Evolutionary conservation across 1,140 invertebrate genomes (phyloP).

Genomic region (Trichomalopsis sarcophagae): DNA sequence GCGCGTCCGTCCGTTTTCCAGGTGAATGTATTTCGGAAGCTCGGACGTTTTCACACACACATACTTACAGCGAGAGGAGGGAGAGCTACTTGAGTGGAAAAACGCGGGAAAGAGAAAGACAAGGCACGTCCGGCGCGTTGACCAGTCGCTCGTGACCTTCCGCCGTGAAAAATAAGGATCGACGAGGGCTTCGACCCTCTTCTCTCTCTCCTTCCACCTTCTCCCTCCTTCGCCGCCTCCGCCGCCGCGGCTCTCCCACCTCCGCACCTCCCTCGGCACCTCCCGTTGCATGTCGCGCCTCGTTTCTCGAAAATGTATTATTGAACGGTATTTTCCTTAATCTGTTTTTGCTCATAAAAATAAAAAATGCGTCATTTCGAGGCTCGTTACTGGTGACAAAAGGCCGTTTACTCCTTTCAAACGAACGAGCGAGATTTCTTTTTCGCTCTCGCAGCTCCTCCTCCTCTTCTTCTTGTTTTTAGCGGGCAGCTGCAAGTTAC

Average conservation of each 20-base stretch:
- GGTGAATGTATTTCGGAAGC: conserved; percentile 45
- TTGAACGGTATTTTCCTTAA: conserved; percentile 50
- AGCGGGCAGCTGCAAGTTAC: neutral
- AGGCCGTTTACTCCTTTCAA: conserved; percentile 38
- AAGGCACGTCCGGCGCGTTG: conserved; percentile 40
- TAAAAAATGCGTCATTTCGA: conserved; percentile 47
- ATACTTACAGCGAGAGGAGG: neutral
- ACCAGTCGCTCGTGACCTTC: conserved; percentile 51
- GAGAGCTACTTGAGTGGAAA: conserved; percentile 37
- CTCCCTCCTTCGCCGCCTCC: neutral
- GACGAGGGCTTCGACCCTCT: conserved; percentile 47
- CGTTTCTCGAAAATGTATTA: conserved; percentile 44
- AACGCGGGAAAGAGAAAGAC: conserved; percentile 36
- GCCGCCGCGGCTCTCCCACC: neutral
- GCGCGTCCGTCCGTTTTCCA: conserved; percentile 8
- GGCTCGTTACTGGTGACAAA: conserved; percentile 43
- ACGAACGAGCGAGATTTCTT: neutral
- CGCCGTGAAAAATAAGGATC: conserved; percentile 49
- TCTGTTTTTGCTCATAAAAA: conserved; percentile 48
- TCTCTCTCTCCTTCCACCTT: conserved; percentile 17
- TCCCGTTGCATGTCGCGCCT: neutral
- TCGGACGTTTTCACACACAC: neutral
- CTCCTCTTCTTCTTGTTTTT: neutral
- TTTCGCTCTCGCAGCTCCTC: neutral
- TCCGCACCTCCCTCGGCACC: neutral